Evolutionary conservation across 1,140 invertebrate genomes (phyloP), one percentile per base, ranked within the genome.

Genomic region (Ceratina japonica): DNA sequence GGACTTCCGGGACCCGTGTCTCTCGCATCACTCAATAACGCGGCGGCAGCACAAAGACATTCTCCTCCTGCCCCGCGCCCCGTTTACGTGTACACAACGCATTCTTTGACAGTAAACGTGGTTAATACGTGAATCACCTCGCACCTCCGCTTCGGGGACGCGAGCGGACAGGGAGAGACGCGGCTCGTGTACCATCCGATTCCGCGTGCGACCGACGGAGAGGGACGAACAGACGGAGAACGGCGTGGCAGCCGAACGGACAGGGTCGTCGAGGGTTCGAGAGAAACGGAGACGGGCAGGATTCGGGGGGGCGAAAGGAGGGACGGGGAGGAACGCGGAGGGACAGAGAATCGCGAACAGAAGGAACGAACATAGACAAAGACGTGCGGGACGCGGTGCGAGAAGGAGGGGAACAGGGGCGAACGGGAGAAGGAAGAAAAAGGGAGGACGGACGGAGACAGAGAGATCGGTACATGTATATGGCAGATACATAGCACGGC

Each of bases 401-500:
- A 49, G 22, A 61, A 49, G 54, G 61, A 49, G 49, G 22, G 49
- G 66, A 71, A 31, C 18, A 10, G 52, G 51, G 44, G 20, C 27
- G 59, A 49, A 64, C 13, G 7, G 24, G 24, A n/a, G 2, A 79
- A 72, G 66, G 71, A 59, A 13, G 58, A 37, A 61, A 56, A 51
- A 16, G 52, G 58, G 24, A 78, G 44, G 56, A 65, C 15, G 52
- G 63, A 82, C 82, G 86, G 83, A 86, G 84, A 81, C 78, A 85
- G 86, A 87, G 76, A 82, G 75, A 72, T 65, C 61, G 83, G 82
- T 87, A 71, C 82, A 87, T 87, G 77, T 80, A 83, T 83, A 82
- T 79, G 82, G 87, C 84, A 85, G 87, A 88, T 90, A 90, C 89
- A 90, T 88, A 88, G 87, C 87, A 86, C 88, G 84, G 85, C 84